Evolutionary conservation across 2,888 invertebrate species (phyloP).

Genomic region (Sepioteuthis lessoniana): DNA sequence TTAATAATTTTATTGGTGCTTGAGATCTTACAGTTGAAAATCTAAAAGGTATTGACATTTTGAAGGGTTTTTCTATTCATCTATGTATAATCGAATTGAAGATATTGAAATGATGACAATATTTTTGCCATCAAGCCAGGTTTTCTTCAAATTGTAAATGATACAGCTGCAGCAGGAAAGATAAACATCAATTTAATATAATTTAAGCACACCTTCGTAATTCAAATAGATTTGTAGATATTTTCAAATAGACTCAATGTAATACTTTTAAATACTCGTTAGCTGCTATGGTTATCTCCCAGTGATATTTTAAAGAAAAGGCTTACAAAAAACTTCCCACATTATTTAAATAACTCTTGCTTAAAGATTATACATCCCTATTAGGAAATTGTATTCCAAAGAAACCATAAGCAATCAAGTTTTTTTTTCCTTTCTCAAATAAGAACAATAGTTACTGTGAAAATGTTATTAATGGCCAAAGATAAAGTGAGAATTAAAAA

Average conservation of each 20-base stretch:
- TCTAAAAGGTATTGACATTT: no score
- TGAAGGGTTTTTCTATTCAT: no score
- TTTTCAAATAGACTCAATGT: not conserved
- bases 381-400: not conserved
- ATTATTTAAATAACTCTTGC: not conserved
- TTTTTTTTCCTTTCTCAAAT: not conserved
- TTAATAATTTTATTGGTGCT: no score
- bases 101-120: no score
- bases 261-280: not conserved
- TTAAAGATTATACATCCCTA: not conserved
- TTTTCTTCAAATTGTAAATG: not conserved
- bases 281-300: not conserved
- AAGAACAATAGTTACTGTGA: slow-evolving; percentile 18
- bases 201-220: no score
- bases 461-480: not conserved
- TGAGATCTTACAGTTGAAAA: no score
- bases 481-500: not conserved
- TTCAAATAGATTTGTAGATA: not conserved
- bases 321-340: not conserved
- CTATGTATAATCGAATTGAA: no score
- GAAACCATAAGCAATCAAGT: not conserved
- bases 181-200: not conserved
- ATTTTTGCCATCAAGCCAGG: not conserved
- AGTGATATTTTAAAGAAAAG: not conserved
- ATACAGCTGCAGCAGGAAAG: not conserved